A percentile compares a stretch with the other conserved stretches of the same genome.
Conservation (phyloP, 1,140 invertebrate species). For the Drosophila arizonae region DNA sequence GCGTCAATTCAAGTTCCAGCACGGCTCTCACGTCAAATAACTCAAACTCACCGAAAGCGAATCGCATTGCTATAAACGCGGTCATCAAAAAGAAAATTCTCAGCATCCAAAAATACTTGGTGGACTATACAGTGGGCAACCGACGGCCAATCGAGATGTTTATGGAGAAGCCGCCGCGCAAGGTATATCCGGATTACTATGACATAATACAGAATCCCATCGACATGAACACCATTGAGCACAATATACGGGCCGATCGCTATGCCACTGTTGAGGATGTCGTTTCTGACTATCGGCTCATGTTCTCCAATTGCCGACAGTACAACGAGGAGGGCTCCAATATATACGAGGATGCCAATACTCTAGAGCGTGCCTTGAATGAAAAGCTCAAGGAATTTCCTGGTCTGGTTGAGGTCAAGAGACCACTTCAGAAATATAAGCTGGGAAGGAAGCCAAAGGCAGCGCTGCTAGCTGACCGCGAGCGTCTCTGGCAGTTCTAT, state of each 20-base stretch:
- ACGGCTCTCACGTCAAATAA: slow-evolving; percentile 82
- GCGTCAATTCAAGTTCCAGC: slow-evolving; percentile 83
- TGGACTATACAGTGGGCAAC: slow-evolving; percentile 91
- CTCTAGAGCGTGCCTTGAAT: slow-evolving; percentile 92
- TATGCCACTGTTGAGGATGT: slow-evolving; percentile 86
- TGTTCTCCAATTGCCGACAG: slow-evolving; percentile 97
- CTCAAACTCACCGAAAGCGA: slow-evolving; percentile 70
- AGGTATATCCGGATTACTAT: slow-evolving; percentile 98
- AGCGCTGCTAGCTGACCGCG: slow-evolving; percentile 86
- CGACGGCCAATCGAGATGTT: slow-evolving; percentile 95
- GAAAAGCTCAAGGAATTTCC: slow-evolving; percentile 91
- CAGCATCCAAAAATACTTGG: slow-evolving; percentile 88
- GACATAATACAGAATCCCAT: slow-evolving; percentile 96
- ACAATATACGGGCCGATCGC: slow-evolving; percentile 91
- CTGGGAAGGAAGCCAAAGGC: slow-evolving; percentile 77
- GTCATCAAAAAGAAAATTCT: slow-evolving; percentile 89
- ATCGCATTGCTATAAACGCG: slow-evolving; percentile 75
- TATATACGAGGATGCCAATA: slow-evolving; percentile 97
- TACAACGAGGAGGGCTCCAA: slow-evolving; percentile 98
- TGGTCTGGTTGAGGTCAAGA: slow-evolving; percentile 71
- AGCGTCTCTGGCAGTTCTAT: slow-evolving; percentile 93
- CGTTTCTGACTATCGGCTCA: slow-evolving; percentile 88
- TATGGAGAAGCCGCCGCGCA: slow-evolving; percentile 98
- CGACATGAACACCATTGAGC: slow-evolving; percentile 96
- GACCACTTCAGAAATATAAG: slow-evolving; percentile 70